Conservation (phyloP, 2,888 invertebrate genomes). For the Luffia ferchaultella region DNA sequence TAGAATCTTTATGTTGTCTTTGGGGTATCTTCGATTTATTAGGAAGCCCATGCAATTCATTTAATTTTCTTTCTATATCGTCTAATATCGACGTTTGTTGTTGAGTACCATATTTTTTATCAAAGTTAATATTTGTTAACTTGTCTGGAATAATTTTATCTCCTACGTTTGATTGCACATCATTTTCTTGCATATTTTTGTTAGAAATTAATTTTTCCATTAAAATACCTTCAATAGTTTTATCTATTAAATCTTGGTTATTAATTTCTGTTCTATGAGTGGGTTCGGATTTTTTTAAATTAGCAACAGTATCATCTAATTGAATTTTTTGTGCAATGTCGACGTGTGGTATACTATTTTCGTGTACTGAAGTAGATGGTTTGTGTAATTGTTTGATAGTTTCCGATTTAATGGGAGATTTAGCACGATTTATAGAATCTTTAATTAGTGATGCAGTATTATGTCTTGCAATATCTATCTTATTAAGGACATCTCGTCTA, state of each 20-base stretch:
- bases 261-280: slow-evolving; percentile 34
- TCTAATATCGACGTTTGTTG: slow-evolving; percentile 27
- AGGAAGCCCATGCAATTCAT: slow-evolving; percentile 41
- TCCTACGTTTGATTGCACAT: slow-evolving; percentile 8
- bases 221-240: slow-evolving; percentile 52
- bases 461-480: slow-evolving; percentile 48
- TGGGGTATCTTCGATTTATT: slow-evolving; percentile 23
- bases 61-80: slow-evolving; percentile 57
- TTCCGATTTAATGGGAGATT: neutral
- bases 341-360: slow-evolving; percentile 11
- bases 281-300: slow-evolving; percentile 22
- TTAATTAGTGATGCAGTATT: neutral
- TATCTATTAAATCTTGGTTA: slow-evolving; percentile 49
- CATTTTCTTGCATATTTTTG: slow-evolving; percentile 10
- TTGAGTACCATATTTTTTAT: slow-evolving; percentile 14
- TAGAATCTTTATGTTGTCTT: slow-evolving; percentile 5
- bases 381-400: neutral
- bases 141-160: neutral
- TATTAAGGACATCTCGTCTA: slow-evolving; percentile 49
- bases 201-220: neutral
- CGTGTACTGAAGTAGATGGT: neutral
- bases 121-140: neutral
- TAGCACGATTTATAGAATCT: neutral
- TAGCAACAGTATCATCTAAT: slow-evolving; percentile 4
- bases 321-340: slow-evolving; percentile 11